Evolutionary conservation across 2,797 vertebrate species (phyloP), one percentile per base, ranked within the genome.

Genomic region (Sebastiscus albofasciatus): DNA sequence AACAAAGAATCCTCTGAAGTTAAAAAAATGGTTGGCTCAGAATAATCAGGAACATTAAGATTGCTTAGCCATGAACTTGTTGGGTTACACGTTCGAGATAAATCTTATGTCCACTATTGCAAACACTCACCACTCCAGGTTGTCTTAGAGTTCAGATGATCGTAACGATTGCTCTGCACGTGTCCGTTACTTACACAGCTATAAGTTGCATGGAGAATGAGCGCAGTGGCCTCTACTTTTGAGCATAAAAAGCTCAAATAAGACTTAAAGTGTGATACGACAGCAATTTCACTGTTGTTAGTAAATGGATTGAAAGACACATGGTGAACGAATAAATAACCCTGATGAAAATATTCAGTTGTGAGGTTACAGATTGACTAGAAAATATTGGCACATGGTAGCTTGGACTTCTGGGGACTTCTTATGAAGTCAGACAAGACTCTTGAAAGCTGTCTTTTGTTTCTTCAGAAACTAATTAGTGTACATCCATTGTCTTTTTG

Each of bases 311-410:
- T 86, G 55, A 92, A 89, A 93, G 86, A 92, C 86, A 91, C 89
- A 67, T 76, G 31, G 73, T 90, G 83, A 90, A 90, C 74, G 2
- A 86, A 89, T 79, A 91, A 91, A 93, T 84, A 92, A 88, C 85
- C 88, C 81, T 92, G 91, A 90, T 91, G 66, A 90, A 82, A 75
- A 83, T 88, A 61, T 84, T 89, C 34, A 82, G 60, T 89, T 68
- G 64, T 87, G 82, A 92, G 87, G 85, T 90, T 79, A 87, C 74
- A 87, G 76, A 84, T 71, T 80, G 58, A 89, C 55, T 72, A 69
- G 65, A 77, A 90, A 92, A 92, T 86, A 79, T 92, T 94, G 90
- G 90, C 92, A 94, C 92, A 85, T 26, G 58, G 75, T 82, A 90
- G 78, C 81, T 87, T 88, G 70, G 85, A 92, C 79, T 83, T 86